These are phyloP conservation scores for Patella depressa DNA, from an alignment of 2,888 invertebrate genomes.

Conservation along the genomic window DNA sequence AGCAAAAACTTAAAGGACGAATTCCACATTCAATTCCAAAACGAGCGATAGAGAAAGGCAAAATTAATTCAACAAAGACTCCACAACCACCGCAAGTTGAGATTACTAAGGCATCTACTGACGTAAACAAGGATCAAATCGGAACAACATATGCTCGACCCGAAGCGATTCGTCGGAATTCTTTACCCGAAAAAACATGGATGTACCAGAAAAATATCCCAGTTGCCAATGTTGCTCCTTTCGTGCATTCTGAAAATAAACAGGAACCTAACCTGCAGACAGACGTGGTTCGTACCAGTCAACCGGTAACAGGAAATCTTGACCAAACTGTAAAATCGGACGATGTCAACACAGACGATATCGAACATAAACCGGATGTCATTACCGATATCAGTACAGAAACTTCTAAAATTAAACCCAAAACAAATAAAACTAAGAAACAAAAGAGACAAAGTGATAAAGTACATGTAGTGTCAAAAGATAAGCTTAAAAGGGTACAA, in stretches of 20 bases:
- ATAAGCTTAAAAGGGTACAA: background rate
- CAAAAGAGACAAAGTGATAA: background rate
- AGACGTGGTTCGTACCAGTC: background rate
- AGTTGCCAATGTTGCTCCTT: slow-evolving; percentile 61
- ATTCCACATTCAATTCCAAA: background rate
- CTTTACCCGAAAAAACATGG: slow-evolving; percentile 33
- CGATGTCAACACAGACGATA: slow-evolving; percentile 12
- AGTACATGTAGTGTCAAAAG: background rate
- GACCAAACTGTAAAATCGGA: background rate
- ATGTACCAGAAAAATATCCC: slow-evolving; percentile 53
- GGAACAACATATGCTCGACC: slow-evolving; percentile 19
- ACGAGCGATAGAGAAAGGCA: background rate
- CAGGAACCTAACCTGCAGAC: slow-evolving; percentile 16
- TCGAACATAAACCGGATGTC: slow-evolving; percentile 8
- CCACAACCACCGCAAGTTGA: background rate
- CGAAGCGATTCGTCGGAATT: slow-evolving; percentile 34
- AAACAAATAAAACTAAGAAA: slow-evolving; percentile 7
- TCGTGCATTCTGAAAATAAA: slow-evolving; percentile 42
- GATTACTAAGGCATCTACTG: background rate
- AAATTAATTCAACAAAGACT: slow-evolving; percentile 10
- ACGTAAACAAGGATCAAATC: background rate
- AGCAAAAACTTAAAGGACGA: slow-evolving; percentile 16
- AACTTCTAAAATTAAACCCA: background rate
- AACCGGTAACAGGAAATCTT: slow-evolving; percentile 5
- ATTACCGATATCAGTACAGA: background rate